Base-by-base conservation (phyloP, 2,797 vertebrate species). In the Tokudaia tokunoshimensis region DNA sequence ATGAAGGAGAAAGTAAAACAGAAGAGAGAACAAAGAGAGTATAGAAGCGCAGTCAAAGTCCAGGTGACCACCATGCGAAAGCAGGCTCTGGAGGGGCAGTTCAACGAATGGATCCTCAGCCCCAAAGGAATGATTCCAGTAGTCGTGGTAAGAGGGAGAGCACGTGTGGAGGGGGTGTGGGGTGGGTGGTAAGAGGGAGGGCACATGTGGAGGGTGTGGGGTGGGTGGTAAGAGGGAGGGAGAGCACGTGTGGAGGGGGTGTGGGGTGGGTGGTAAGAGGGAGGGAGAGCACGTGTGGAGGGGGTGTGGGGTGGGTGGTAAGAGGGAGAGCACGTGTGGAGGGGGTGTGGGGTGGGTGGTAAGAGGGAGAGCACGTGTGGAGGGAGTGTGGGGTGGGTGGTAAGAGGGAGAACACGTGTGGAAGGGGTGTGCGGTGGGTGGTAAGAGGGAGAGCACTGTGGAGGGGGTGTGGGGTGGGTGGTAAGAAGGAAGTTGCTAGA, bases 31-130 rank as follows among this genome's bases (percentile, higher is more conserved):
- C 97, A 97, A 37, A 98, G 96, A 95, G 96, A 98, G 83, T 37
- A 83, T 70, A 5, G 98, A 89, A 95, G 96, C 0, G 75, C 87
- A 44, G 93, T 97, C 81, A 98, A 98, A 96, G 63, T 65, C 86
- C 89, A 97, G 41, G 96, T 98, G 89, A 96, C 89, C 85, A 67
- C 55, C 0, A 97, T 93, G 85, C 97, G 98, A 63, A 98, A 97
- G 88, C 92, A 98, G 92, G 96, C 76, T 0, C 92, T 99, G 96
- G 61, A 95, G 26, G 7, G 95, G 72, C 98, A 99, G 93, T 98
- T 98, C 47, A 52, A 91, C 59, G 98, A 98, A 90, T 98, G 98
- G 98, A 95, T 93, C 0, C 94, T 92, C 96, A 98, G 99, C 93
- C 89, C 86, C 50, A 75, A 70, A 9, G 95, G 97, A 81, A 98